A percentile compares a stretch with the other conserved stretches of the same genome.
Evolutionary conservation across 2,113 vertebrate genomes (phyloP).

Genomic region (Nycticorax nycticorax): DNA sequence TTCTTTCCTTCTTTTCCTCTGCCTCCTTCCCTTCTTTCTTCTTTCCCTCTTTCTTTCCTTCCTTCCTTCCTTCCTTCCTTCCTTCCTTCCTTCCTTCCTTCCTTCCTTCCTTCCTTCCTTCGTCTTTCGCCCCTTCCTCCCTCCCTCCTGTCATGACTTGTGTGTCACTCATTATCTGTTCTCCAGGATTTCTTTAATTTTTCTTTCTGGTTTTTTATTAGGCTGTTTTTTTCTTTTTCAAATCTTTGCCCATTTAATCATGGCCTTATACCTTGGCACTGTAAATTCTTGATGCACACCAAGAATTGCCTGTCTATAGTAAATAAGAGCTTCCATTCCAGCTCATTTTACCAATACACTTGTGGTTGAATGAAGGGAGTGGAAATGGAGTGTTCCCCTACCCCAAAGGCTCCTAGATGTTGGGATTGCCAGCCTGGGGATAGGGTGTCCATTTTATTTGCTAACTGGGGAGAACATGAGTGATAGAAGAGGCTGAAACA

Average conservation of each 20-base stretch:
- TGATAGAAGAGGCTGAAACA: neutral
- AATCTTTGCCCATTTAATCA: neutral
- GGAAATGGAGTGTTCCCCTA: neutral
- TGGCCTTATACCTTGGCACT: neutral
- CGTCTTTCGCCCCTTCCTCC: too few relatives aligned
- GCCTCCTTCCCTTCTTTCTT: neutral
- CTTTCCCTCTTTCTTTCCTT: too few relatives aligned
- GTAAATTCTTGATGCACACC: neutral
- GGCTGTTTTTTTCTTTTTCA: too few relatives aligned
- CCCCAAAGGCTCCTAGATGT: neutral
- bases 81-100: too few relatives aligned
- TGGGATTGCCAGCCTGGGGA: neutral
- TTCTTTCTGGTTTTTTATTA: too few relatives aligned
- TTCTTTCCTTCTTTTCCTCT: neutral
- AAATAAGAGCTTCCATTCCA: neutral
- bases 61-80: neutral
- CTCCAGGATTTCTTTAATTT: neutral
- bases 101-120: too few relatives aligned
- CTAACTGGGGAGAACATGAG: rapidly evolving
- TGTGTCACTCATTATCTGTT: neutral
- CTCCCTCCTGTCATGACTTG: rapidly evolving
- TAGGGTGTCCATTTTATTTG: neutral
- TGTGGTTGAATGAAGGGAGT: rapidly evolving
- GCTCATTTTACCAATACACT: neutral
- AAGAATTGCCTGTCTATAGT: neutral